These are phyloP conservation scores for Popillia japonica DNA, from an alignment of 1,140 invertebrate species.

Conservation along the genomic window DNA sequence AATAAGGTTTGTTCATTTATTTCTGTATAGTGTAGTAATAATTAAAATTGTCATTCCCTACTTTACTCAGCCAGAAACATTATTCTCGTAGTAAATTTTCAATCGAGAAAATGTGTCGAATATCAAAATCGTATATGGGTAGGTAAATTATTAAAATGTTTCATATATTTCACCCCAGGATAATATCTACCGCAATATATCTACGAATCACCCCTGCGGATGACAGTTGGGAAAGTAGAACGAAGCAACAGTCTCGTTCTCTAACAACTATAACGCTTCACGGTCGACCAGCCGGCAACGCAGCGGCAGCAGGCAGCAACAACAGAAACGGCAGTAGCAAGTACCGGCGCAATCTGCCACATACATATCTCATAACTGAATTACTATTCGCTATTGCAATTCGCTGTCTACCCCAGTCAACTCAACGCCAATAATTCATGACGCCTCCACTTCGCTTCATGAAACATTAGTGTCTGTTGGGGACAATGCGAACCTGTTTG, in stretches of 20 bases:
- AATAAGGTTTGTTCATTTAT: too few species aligned
- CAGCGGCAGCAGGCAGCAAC: conserved; percentile 6
- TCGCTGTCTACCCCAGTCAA: conserved; percentile 44
- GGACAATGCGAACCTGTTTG: conserved; percentile 42
- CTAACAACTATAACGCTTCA: conserved; percentile 31
- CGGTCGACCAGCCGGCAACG: neutral
- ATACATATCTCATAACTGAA: conserved; percentile 45
- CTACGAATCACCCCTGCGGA: conserved; percentile 41
- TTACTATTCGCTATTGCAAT: conserved; percentile 43
- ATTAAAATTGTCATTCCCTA: too few species aligned
- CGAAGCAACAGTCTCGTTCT: conserved; percentile 41
- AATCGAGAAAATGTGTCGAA: neutral
- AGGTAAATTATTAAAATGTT: conserved; percentile 29
- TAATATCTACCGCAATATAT: conserved; percentile 39
- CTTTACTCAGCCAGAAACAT: neutral
- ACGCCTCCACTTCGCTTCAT: conserved; percentile 43
- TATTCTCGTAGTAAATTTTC: neutral
- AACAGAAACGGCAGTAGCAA: conserved; percentile 13
- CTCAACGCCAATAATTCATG: conserved; percentile 43
- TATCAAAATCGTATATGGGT: neutral
- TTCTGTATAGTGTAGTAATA: too few species aligned
- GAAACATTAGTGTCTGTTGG: conserved; percentile 42
- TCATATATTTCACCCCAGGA: conserved; percentile 11
- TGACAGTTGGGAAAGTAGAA: conserved; percentile 41
- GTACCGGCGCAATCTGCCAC: conserved; percentile 37